Evolutionary conservation across 2,113 vertebrate species (phyloP), one percentile per base, ranked within the genome.

Genomic region (Pleuronectes platessa): DNA sequence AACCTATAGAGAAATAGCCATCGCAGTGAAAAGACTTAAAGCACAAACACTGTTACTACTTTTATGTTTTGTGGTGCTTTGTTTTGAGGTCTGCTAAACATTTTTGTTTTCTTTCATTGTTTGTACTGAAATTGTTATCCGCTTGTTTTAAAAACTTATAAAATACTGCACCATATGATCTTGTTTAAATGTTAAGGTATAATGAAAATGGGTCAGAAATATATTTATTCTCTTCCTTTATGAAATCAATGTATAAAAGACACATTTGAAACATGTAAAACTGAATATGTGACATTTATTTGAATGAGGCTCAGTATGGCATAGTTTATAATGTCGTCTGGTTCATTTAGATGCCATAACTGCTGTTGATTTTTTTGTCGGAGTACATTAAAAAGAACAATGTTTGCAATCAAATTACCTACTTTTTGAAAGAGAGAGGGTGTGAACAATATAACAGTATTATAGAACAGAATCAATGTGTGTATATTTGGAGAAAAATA

Each of bases 401-500:
- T 88, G 88, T 94, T 93, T 94, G 88, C 92, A 92, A 94, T 91
- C 86, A 88, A 89, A 92, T 86, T 80, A 92, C 91, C 84, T 92
- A 91, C 89, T 93, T 94, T 94, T 93, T 90, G 72, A 91, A 92
- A 81, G 82, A 73, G 85, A 83, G 87, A 91, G 89, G 88, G 89
- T 93, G 92, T 92, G 79, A 94, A 91, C 90, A 91, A 88, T 94
- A 92, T 93, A 89, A 88, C 89, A 92, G 92, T 95, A 94, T 93
- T 91, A 92, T 93, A 94, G 92, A 94, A 85, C 91, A 88, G 86
- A 94, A 88, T 93, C 84, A 88, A 90, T 90, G 90, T 94, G 92
- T 94, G 91, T 94, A 92, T 94, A 91, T 94, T 93, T 93, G 92
- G 90, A 92, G 90, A 92, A 91, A 91, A 91, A 92, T 94, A 93